Conservation (phyloP, 2,888 invertebrate species). For the Caenorhabditis sp. region DNA sequence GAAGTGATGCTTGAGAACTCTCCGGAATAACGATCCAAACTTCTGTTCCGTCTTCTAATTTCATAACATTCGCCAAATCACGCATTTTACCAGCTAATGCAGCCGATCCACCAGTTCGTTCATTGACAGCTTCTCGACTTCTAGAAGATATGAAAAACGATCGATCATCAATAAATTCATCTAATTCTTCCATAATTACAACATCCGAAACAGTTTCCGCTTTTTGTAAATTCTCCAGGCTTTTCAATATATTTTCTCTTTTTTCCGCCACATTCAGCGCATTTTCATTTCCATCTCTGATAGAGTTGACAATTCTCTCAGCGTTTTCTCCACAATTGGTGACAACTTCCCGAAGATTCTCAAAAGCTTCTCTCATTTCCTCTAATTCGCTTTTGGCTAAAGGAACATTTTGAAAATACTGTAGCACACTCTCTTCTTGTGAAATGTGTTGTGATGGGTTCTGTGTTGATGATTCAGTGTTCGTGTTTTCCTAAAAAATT, state of each 20-base stretch:
- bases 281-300: slow-evolving; percentile 31
- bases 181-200: slow-evolving; percentile 16
- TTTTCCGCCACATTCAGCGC: slow-evolving; percentile 24
- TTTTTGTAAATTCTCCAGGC: slow-evolving; percentile 10
- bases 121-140: background rate
- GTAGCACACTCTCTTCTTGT: no score
- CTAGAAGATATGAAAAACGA: background rate
- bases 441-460: background rate
- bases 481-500: no score
- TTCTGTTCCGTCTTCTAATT: slow-evolving; percentile 29
- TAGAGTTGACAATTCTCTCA: slow-evolving; percentile 15
- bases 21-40: slow-evolving; percentile 25
- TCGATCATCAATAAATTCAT: background rate
- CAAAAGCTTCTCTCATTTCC: background rate
- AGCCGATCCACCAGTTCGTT: background rate
- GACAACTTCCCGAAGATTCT: slow-evolving; percentile 8
- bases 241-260: slow-evolving; percentile 17
- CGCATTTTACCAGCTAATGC: background rate
- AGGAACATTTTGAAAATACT: no score
- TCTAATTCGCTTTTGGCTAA: background rate
- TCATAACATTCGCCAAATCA: slow-evolving; percentile 20
- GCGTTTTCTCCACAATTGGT: slow-evolving; percentile 1
- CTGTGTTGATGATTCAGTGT: no score
- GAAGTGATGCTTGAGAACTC: slow-evolving; percentile 8
- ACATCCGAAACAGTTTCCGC: slow-evolving; percentile 15